phyloP scores from a whole-genome alignment of 2,888 invertebrate genomes.

The Elegia similella region DNA sequence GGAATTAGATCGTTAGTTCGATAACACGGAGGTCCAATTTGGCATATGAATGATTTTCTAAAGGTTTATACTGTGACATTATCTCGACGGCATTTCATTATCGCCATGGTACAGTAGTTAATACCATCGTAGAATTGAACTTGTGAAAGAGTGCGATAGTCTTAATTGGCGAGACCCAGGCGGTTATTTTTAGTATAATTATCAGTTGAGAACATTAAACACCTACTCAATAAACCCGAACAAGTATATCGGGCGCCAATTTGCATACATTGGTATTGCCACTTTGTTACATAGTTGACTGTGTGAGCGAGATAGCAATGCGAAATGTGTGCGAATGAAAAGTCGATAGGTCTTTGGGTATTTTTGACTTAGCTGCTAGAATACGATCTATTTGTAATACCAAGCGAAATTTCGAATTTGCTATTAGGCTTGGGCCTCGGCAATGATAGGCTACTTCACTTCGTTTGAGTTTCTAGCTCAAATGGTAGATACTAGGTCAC shows the following conservation, averaged over 20 bases:
- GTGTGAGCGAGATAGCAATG: background rate
- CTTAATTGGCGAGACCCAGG: background rate
- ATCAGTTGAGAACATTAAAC: no score
- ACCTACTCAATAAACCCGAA: no score
- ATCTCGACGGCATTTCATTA: constrained; percentile 40
- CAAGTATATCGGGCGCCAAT: no score
- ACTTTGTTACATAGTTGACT: background rate
- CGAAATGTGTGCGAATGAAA: background rate
- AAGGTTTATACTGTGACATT: constrained; percentile 38
- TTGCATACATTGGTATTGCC: no score
- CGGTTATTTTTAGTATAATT: no score
- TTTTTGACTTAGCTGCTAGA: background rate
- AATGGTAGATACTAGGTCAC: no score
- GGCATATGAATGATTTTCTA: constrained; percentile 43
- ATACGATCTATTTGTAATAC: background rate
- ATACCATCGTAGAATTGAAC: background rate
- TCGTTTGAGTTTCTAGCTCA: no score
- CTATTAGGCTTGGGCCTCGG: background rate
- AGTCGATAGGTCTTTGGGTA: background rate
- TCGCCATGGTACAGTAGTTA: constrained; percentile 14
- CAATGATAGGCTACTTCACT: background rate
- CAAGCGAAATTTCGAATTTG: background rate
- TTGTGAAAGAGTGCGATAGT: background rate
- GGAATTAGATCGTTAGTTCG: constrained; percentile 43
- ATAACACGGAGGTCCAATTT: constrained; percentile 58